Evolutionary conservation across 2,797 vertebrate species (phyloP).

Genomic region (Myripristis murdjan): DNA sequence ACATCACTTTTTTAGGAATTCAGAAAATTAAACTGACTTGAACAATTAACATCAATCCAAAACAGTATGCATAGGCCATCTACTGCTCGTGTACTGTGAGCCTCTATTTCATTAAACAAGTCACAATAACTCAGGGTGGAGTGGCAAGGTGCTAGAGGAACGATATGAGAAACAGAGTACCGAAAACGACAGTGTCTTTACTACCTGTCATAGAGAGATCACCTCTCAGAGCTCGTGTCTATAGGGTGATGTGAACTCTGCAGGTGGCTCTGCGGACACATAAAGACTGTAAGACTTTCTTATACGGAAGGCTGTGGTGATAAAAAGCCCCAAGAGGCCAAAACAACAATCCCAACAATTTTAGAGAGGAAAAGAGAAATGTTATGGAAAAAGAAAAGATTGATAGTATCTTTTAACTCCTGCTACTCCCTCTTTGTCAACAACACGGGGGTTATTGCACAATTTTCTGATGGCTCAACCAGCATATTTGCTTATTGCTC

Average conservation of each 20-base stretch:
- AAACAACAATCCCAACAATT: constrained; percentile 39
- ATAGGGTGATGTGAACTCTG: constrained; percentile 35
- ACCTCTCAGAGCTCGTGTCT: constrained; percentile 51
- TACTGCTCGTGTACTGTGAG: constrained; percentile 1
- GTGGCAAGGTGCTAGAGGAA: not conserved
- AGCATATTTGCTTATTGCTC: constrained; percentile 64
- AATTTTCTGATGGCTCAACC: constrained; percentile 44
- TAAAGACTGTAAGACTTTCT: constrained; percentile 36
- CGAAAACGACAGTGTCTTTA: constrained; percentile 42
- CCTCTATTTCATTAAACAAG: constrained; percentile 25
- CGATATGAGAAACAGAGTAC: constrained; percentile 17
- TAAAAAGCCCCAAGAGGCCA: constrained; percentile 53
- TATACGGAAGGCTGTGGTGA: constrained; percentile 28
- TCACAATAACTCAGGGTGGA: constrained; percentile 24
- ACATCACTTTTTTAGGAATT: no score
- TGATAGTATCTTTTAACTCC: constrained; percentile 48
- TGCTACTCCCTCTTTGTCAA: constrained; percentile 62
- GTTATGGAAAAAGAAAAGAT: constrained; percentile 36
- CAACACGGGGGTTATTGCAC: constrained; percentile 43
- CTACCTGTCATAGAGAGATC: constrained; percentile 45
- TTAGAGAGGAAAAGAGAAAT: constrained; percentile 16
- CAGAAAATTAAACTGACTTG: no score
- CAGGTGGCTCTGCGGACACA: constrained; percentile 24
- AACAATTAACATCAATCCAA: no score
- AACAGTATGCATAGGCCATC: not conserved